phyloP scores from a whole-genome alignment of 1,140 invertebrate genomes.

The Brevipalpus yothersi region DNA sequence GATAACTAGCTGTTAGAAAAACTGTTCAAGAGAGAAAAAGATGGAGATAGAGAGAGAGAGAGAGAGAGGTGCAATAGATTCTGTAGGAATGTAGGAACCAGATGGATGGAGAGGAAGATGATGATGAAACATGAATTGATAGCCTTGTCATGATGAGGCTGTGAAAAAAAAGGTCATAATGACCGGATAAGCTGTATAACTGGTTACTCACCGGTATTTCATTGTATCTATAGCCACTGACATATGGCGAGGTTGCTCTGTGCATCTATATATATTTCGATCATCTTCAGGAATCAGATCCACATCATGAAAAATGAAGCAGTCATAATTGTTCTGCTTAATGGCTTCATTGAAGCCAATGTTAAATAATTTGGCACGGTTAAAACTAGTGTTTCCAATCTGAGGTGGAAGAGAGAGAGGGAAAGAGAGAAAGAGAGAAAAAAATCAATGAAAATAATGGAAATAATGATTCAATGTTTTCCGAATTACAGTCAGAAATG shows the following conservation, averaged over 20 bases:
- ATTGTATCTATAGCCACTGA: conserved; percentile 16
- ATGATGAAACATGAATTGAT: neutral
- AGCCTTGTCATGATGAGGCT: neutral
- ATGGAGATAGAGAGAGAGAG: neutral
- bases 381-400: conserved; percentile 41
- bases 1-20: neutral
- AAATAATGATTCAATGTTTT: too few species aligned
- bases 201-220: conserved; percentile 11
- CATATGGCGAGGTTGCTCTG: conserved; percentile 26
- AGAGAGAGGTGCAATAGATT: neutral
- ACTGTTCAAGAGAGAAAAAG: neutral
- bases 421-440: too few species aligned
- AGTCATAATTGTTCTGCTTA: conserved; percentile 30
- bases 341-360: conserved; percentile 69
- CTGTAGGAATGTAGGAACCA: neutral
- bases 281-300: conserved; percentile 80
- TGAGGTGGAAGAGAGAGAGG: too few species aligned
- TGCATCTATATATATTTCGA: conserved; percentile 68
- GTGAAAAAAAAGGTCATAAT: neutral
- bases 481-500: too few species aligned
- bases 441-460: too few species aligned
- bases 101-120: neutral
- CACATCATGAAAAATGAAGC: conserved; percentile 43
- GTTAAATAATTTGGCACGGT: conserved; percentile 79
- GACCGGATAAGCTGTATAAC: neutral